These are phyloP conservation scores for Syritta pipiens DNA, from an alignment of 2,888 invertebrate species.

Conservation along the genomic window DNA sequence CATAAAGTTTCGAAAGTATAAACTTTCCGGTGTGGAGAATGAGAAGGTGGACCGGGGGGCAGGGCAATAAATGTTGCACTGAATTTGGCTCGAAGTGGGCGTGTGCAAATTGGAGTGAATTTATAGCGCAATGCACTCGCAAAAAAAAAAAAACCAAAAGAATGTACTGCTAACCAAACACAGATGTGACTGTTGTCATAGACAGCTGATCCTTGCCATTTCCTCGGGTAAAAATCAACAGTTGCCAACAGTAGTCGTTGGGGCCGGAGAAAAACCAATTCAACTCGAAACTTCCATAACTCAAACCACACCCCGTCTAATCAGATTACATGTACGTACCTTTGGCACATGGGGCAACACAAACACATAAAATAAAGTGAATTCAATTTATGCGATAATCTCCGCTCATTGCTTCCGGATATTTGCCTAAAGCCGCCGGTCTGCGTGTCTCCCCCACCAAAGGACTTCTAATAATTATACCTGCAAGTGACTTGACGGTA, in stretches of 20 bases:
- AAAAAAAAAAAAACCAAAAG: too few species aligned
- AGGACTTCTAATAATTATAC: slow-evolving; percentile 35
- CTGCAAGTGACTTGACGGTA: slow-evolving; percentile 26
- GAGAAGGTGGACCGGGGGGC: too few species aligned
- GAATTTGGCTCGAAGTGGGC: background rate
- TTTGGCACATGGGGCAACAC: slow-evolving; percentile 9
- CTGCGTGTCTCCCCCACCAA: background rate
- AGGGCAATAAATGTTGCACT: background rate
- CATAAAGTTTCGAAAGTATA: slow-evolving; percentile 11
- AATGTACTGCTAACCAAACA: too few species aligned
- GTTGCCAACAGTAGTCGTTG: too few species aligned
- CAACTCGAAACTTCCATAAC: background rate
- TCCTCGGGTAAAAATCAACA: too few species aligned
- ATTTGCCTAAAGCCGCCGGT: slow-evolving; percentile 48
- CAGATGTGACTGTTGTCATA: too few species aligned
- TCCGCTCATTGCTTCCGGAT: slow-evolving; percentile 59
- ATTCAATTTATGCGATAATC: slow-evolving; percentile 64
- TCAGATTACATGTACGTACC: slow-evolving; percentile 32
- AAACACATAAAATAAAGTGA: slow-evolving; percentile 51
- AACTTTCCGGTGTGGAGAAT: background rate
- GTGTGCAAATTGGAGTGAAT: too few species aligned
- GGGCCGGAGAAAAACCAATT: too few species aligned
- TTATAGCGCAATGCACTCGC: too few species aligned
- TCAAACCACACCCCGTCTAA: slow-evolving; percentile 18
- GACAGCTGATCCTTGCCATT: too few species aligned